Evolutionary conservation across 2,797 vertebrate genomes (phyloP).

Genomic region (Borostomias antarcticus): DNA sequence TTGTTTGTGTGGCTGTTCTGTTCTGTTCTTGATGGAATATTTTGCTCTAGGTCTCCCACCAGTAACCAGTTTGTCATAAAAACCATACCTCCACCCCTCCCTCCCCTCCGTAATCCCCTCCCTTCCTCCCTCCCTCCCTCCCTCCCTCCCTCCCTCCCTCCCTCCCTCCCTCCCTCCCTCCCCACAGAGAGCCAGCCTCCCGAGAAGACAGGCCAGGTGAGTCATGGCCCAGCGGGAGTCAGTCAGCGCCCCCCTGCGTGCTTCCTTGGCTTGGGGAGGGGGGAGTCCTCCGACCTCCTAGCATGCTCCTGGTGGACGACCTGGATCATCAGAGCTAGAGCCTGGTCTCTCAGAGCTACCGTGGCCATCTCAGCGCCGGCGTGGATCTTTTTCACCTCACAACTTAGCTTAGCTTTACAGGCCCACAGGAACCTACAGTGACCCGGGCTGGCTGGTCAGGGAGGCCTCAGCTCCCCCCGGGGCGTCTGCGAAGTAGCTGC

Average conservation of each 20-base stretch:
- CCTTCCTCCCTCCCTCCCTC: no score
- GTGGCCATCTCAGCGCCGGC: no score
- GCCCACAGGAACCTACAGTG: conserved; percentile 45
- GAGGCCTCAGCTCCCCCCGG: conserved; percentile 43
- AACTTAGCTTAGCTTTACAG: conserved; percentile 41
- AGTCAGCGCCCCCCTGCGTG: not conserved
- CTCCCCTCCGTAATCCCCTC: no score
- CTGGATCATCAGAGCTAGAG: conserved; percentile 43
- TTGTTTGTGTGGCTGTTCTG: no score
- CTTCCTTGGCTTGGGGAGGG: not conserved
- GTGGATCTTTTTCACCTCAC: no score
- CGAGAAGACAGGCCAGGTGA: conserved; percentile 35
- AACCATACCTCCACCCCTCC: no score
- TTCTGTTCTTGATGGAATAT: no score
- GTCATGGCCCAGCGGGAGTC: conserved; percentile 37
- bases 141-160: no score
- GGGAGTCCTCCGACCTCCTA: conserved; percentile 16
- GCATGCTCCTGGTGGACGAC: conserved; percentile 52
- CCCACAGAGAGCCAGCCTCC: no score
- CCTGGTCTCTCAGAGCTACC: conserved; percentile 16
- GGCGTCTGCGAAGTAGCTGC: conserved; percentile 46
- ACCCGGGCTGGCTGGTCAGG: conserved; percentile 34
- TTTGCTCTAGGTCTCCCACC: no score
- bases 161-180: no score
- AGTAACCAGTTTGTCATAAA: no score